A percentile compares a stretch with the other conserved stretches of the same genome.
Conservation (phyloP, 2,888 invertebrate genomes). For the Drosophila birchii region DNA sequence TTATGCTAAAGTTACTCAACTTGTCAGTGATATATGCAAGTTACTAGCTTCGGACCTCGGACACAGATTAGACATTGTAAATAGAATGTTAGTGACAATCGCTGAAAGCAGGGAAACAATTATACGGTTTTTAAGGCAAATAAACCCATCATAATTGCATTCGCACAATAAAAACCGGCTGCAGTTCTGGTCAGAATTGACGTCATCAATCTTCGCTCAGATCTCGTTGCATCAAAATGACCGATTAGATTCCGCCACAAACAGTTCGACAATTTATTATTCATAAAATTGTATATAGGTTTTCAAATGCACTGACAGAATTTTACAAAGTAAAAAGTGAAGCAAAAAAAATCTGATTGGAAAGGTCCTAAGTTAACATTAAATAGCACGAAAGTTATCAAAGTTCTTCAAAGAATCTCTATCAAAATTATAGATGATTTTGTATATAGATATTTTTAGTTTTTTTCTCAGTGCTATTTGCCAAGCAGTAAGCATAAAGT, state of each 20-base stretch:
- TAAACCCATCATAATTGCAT: slow-evolving; percentile 40
- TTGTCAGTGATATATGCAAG: slow-evolving; percentile 3
- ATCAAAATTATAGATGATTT: no score
- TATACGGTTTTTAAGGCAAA: slow-evolving; percentile 23
- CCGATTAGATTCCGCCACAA: slow-evolving; percentile 59
- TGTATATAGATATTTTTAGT: background rate
- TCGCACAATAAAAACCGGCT: slow-evolving; percentile 14
- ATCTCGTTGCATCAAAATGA: slow-evolving; percentile 66
- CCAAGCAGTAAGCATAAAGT: background rate
- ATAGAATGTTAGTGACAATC: background rate
- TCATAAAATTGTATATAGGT: slow-evolving; percentile 19
- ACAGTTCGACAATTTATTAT: slow-evolving; percentile 35
- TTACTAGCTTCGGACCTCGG: background rate
- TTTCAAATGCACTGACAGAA: slow-evolving; percentile 10
- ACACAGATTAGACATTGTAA: slow-evolving; percentile 6
- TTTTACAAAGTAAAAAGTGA: background rate
- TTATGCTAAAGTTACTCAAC: background rate
- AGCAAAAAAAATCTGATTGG: no score
- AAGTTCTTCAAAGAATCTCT: background rate
- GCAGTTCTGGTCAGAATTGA: slow-evolving; percentile 27
- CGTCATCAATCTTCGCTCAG: slow-evolving; percentile 58
- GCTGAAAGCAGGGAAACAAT: background rate
- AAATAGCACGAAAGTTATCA: background rate
- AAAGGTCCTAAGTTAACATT: no score
- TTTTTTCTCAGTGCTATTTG: background rate